Evolutionary conservation across 2,113 vertebrate genomes (phyloP), one percentile per base, ranked within the genome.

Genomic region (Thamnaconus septentrionalis): DNA sequence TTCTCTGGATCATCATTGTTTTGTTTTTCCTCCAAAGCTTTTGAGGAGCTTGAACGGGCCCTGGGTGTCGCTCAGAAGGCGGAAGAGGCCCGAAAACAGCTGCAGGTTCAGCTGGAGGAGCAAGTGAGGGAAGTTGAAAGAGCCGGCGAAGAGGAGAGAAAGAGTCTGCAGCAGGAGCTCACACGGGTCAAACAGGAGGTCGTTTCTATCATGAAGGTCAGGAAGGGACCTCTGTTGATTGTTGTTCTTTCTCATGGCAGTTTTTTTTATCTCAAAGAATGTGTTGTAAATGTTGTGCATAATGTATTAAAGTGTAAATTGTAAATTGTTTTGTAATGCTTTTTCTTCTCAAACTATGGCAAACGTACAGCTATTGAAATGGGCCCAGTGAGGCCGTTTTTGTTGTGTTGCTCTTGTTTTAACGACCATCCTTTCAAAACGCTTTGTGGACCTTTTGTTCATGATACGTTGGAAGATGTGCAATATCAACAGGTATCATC

Each of bases 41-140:
- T 98, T 93, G 96, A 98, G 79, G 95, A 99, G 85, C 94, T 98
- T 65, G 96, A 98, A 80, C 93, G 90, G 63, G 94, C 95, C 31
- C 79, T 98, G 64, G 91, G 90, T 78, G 73, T 91, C 57, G 95
- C 96, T 47, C 95, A 98, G 80, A 94, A 89, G 81, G 91, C 95
- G 5, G 96, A 98, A 84, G 96, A 99, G 87, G 91, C 93, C 8
- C 85, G 91, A 59, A 94, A 91, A 81, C 94, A 94, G 87, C 81
- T 97, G 72, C 94, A 98, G 84, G 87, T 87, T 83, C 93, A 94
- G 87, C 93, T 96, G 94, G 94, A 96, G 53, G 93, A 94, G 66
- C 94, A 91, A 79, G 86, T 97, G 52, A 94, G 90, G 85, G 91
- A 93, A 58, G 83, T 96, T 18, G 95, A 97, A 82, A 91, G 81